phyloP scores from a whole-genome alignment of 2,113 vertebrate species.

The Pholis gunnellus region DNA sequence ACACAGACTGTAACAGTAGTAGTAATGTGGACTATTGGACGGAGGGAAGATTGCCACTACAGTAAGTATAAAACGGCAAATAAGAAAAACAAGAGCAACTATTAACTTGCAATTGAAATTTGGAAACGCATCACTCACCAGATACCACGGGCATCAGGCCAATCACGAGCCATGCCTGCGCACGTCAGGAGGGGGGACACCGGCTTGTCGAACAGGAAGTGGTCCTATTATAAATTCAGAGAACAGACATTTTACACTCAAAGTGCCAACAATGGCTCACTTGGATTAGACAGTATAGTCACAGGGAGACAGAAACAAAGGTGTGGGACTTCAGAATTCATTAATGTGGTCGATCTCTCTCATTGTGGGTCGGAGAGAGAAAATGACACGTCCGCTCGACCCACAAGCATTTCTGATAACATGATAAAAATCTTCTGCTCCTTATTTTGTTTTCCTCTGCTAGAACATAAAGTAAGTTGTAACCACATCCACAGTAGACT shows the following conservation, averaged over 20 bases:
- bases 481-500: not conserved
- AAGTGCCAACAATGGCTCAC: constrained; percentile 9
- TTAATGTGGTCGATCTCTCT: constrained; percentile 11
- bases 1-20: no score
- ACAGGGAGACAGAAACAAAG: not conserved
- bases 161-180: constrained; percentile 85
- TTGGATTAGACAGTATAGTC: not conserved
- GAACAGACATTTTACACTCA: not conserved
- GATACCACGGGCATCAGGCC: constrained; percentile 85
- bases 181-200: constrained; percentile 85
- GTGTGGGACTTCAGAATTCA: constrained; percentile 5
- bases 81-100: not conserved
- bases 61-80: not conserved
- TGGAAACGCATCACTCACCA: constrained; percentile 71
- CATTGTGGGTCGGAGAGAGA: constrained; percentile 17
- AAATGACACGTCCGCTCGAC: constrained; percentile 2
- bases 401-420: not conserved
- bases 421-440: not conserved
- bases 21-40: no score
- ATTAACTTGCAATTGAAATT: not conserved
- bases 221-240: constrained; percentile 74
- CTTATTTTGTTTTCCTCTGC: not conserved
- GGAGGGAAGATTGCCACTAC: no score
- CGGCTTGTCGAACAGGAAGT: constrained; percentile 86
- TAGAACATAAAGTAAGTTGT: not conserved